Conservation (phyloP, 2,797 vertebrate genomes). For the Luscinia megarhynchos region DNA sequence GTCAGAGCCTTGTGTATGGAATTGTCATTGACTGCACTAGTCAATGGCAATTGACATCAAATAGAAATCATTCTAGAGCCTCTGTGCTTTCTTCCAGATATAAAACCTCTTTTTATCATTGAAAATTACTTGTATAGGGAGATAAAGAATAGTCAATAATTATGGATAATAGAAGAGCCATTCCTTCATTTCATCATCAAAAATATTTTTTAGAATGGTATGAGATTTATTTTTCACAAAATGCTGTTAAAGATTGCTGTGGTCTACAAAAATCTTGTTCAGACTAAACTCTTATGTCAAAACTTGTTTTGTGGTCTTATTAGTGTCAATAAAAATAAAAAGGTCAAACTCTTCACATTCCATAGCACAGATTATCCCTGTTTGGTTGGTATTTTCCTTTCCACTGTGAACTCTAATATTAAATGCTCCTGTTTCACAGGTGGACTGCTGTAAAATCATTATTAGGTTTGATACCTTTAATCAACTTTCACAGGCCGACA, state of each 20-base stretch:
- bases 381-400: not conserved
- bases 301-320: not conserved
- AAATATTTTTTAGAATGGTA: not conserved
- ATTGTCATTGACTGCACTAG: not conserved
- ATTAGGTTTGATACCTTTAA: not conserved
- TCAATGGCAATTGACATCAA: not conserved
- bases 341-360: not conserved
- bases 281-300: not conserved
- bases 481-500: not conserved
- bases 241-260: not conserved
- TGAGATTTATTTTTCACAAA: not conserved
- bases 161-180: not conserved
- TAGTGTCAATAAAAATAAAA: not conserved
- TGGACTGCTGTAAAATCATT: not conserved
- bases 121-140: not conserved
- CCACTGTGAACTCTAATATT: not conserved
- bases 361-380: not conserved
- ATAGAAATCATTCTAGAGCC: not conserved
- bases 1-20: not conserved
- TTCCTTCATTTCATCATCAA: not conserved
- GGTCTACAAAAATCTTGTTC: not conserved
- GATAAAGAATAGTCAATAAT: not conserved
- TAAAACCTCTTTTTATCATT: not conserved
- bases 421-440: not conserved
- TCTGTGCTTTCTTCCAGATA: not conserved